Evolutionary conservation across 2,888 invertebrate species (phyloP).

Genomic region (Eristalis tenax): DNA sequence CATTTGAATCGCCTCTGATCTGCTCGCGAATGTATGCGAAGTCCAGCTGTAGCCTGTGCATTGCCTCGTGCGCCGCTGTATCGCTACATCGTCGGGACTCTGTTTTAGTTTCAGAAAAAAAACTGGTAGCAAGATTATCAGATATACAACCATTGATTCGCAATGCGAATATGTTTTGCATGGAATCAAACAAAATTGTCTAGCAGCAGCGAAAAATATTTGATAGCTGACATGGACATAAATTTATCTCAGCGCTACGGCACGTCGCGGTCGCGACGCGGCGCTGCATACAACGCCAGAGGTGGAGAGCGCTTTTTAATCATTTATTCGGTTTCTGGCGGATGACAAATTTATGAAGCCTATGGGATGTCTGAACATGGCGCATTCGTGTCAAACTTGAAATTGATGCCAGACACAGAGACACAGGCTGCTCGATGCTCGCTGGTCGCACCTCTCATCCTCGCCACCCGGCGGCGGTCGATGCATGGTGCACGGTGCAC

Average conservation of each 20-base stretch:
- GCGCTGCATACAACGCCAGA: neutral
- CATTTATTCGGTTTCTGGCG: slow-evolving; percentile 59
- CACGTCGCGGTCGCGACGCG: neutral
- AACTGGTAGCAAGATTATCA: slow-evolving; percentile 38
- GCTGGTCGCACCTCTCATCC: slow-evolving; percentile 32
- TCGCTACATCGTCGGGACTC: neutral
- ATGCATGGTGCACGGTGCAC: too few species aligned
- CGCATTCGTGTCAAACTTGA: slow-evolving; percentile 71
- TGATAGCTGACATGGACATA: slow-evolving; percentile 59
- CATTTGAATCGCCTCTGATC: neutral
- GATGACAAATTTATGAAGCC: slow-evolving; percentile 70
- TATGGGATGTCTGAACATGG: slow-evolving; percentile 67
- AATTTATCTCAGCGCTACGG: slow-evolving; percentile 42
- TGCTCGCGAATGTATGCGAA: neutral
- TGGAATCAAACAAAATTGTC: slow-evolving; percentile 55
- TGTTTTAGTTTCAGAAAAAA: neutral
- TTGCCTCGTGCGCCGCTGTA: too few species aligned
- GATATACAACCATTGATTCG: slow-evolving; percentile 31
- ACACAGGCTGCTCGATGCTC: neutral
- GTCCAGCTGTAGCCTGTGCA: neutral
- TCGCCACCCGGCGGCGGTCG: too few species aligned
- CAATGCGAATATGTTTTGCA: slow-evolving; percentile 25
- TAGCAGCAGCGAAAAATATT: slow-evolving; percentile 43
- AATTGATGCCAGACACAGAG: slow-evolving; percentile 61
- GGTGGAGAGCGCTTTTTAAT: slow-evolving; percentile 57